These are phyloP conservation scores for Clarias gariepinus DNA, from an alignment of 2,113 vertebrate species.

Conservation along the genomic window DNA sequence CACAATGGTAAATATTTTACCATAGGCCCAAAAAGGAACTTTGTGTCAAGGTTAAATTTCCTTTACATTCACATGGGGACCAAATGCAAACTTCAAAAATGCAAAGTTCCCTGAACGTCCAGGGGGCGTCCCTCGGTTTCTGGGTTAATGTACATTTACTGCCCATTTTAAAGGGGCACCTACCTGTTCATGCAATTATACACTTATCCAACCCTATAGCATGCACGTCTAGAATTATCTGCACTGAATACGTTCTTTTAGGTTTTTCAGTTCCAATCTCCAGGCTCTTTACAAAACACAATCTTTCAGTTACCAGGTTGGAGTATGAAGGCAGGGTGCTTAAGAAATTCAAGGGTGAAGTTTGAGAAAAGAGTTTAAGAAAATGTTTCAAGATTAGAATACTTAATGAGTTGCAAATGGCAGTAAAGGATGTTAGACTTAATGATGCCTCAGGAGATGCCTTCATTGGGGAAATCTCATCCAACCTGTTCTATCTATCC, in stretches of 20 bases:
- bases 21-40: too few relatives aligned
- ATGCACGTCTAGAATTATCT: not conserved
- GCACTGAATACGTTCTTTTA: not conserved
- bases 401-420: conserved; percentile 41
- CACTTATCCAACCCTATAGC: not conserved
- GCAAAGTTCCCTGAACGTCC: too few relatives aligned
- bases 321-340: not conserved
- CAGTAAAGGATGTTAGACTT: conserved; percentile 10
- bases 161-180: not conserved
- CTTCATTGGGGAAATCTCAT: conserved; percentile 33
- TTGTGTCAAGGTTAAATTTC: too few relatives aligned
- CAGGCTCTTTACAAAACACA: not conserved
- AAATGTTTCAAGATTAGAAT: conserved; percentile 19
- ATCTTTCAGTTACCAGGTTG: not conserved
- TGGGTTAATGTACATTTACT: not conserved
- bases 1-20: too few relatives aligned
- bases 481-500: not conserved
- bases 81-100: too few relatives aligned
- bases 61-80: too few relatives aligned
- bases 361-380: not conserved
- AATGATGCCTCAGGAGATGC: conserved; percentile 41
- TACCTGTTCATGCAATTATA: not conserved
- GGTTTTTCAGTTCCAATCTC: not conserved
- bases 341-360: not conserved
- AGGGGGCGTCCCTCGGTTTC: too few relatives aligned